A percentile compares a stretch with the other conserved stretches of the same genome.
phyloP scores from a whole-genome alignment of 1,140 invertebrate species.

The Limonius californicus region DNA sequence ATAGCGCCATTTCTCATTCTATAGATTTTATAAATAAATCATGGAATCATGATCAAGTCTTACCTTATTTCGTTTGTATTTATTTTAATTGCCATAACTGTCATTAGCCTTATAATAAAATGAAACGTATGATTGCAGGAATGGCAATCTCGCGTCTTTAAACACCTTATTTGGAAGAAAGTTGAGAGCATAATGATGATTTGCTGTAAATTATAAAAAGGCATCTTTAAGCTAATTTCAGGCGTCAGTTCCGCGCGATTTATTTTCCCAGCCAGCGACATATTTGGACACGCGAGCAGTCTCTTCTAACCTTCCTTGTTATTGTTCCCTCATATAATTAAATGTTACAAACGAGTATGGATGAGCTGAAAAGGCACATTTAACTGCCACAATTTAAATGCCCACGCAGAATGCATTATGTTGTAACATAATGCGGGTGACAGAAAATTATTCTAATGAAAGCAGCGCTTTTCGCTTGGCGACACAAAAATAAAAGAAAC shows the following conservation, averaged over 20 bases:
- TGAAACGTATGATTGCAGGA: too few relatives aligned
- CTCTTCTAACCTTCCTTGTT: not conserved
- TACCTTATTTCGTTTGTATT: too few relatives aligned
- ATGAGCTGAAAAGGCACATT: not conserved
- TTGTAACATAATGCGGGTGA: constrained; percentile 7
- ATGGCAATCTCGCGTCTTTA: too few relatives aligned
- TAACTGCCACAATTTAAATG: not conserved
- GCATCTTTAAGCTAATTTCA: too few relatives aligned
- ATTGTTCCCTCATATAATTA: not conserved
- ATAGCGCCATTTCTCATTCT: too few relatives aligned
- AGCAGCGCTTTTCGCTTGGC: constrained; percentile 3
- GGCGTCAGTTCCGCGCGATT: not conserved
- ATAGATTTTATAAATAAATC: too few relatives aligned
- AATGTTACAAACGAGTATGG: not conserved
- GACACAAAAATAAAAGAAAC: constrained; percentile 9
- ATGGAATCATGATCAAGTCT: too few relatives aligned
- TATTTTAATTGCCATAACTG: too few relatives aligned
- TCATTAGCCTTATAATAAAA: too few relatives aligned
- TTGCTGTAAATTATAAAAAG: too few relatives aligned
- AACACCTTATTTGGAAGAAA: too few relatives aligned
- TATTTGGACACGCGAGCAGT: not conserved
- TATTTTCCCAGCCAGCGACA: not conserved
- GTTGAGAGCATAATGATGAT: too few relatives aligned
- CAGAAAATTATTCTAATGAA: constrained; percentile 14
- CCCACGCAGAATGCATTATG: constrained; percentile 1